A percentile compares a stretch with the other conserved stretches of the same genome.
phyloP scores from a whole-genome alignment of 2,113 vertebrate species.

The Octodon degus region DNA sequence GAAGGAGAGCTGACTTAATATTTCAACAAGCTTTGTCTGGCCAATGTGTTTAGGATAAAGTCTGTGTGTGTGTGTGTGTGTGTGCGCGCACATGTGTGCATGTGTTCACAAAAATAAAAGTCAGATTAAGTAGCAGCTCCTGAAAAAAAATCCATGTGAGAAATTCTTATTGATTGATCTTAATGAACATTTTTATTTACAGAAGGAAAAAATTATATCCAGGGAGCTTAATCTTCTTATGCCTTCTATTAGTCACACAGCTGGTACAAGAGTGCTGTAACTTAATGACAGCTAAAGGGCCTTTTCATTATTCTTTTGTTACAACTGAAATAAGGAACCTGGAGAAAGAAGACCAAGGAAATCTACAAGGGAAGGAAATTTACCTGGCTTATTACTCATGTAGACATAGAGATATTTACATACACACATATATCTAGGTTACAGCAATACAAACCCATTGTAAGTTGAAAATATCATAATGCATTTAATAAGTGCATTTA shows the following conservation, averaged over 20 bases:
- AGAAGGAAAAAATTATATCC: slow-evolving; percentile 31
- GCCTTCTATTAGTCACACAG: background rate
- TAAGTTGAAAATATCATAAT: background rate
- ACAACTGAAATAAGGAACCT: background rate
- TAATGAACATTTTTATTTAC: background rate
- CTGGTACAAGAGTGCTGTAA: slow-evolving; percentile 27
- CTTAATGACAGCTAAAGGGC: background rate
- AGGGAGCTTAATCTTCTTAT: slow-evolving; percentile 9
- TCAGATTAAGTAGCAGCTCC: background rate
- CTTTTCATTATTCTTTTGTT: slow-evolving; percentile 7
- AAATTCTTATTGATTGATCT: background rate
- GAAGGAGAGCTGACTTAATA: slow-evolving; percentile 11
- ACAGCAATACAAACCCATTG: background rate
- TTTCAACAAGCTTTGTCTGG: slow-evolving; percentile 38
- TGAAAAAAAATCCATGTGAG: background rate
- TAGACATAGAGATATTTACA: background rate
- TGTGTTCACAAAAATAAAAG: background rate
- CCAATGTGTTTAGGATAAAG: slow-evolving; percentile 17
- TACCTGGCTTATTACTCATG: slow-evolving; percentile 18
- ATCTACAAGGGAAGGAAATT: background rate
- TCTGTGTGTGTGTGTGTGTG: background rate
- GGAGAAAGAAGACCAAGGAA: slow-evolving; percentile 8
- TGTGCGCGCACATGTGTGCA: background rate
- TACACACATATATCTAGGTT: background rate
- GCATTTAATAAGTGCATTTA: background rate